phyloP scores from a whole-genome alignment of 2,888 invertebrate species.

The Drosophila colorata region DNA sequence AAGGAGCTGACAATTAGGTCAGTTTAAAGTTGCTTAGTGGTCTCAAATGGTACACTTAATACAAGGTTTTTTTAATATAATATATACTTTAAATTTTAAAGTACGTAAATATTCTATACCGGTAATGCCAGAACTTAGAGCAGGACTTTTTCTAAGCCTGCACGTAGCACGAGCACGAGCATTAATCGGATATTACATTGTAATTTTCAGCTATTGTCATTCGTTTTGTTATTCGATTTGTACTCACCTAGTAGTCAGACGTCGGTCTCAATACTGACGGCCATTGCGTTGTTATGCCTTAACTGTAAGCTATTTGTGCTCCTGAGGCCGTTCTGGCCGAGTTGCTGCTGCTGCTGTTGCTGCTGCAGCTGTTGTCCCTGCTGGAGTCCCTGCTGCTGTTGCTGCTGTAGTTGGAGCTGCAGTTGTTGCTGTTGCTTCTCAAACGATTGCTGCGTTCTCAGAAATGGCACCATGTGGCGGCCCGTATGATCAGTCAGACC shows the following conservation, averaged over 20 bases:
- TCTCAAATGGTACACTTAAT: too few species aligned
- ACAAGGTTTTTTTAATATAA: too few species aligned
- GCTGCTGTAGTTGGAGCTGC: slow-evolving; percentile 82
- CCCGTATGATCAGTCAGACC: slow-evolving; percentile 85
- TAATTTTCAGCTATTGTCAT: slow-evolving; percentile 21
- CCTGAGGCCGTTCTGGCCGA: slow-evolving; percentile 72
- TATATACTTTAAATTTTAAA: too few species aligned
- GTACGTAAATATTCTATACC: too few species aligned
- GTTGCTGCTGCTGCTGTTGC: slow-evolving; percentile 69
- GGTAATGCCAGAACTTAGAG: too few species aligned
- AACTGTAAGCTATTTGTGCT: slow-evolving; percentile 82
- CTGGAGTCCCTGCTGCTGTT: slow-evolving; percentile 78
- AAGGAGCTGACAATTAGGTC: too few species aligned
- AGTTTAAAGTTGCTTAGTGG: too few species aligned
- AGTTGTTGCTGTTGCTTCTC: slow-evolving; percentile 85
- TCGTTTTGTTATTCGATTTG: background rate
- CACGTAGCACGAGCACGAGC: too few species aligned
- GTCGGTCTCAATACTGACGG: slow-evolving; percentile 96
- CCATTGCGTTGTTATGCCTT: slow-evolving; percentile 92
- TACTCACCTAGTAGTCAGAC: slow-evolving; percentile 96
- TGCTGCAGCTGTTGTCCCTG: slow-evolving; percentile 79
- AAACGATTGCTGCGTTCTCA: slow-evolving; percentile 84
- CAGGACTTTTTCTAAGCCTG: too few species aligned
- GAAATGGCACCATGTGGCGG: slow-evolving; percentile 85
- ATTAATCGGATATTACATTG: too few species aligned